These are phyloP conservation scores for Theristicus caerulescens DNA, from an alignment of 2,113 vertebrate genomes.

Conservation along the genomic window DNA sequence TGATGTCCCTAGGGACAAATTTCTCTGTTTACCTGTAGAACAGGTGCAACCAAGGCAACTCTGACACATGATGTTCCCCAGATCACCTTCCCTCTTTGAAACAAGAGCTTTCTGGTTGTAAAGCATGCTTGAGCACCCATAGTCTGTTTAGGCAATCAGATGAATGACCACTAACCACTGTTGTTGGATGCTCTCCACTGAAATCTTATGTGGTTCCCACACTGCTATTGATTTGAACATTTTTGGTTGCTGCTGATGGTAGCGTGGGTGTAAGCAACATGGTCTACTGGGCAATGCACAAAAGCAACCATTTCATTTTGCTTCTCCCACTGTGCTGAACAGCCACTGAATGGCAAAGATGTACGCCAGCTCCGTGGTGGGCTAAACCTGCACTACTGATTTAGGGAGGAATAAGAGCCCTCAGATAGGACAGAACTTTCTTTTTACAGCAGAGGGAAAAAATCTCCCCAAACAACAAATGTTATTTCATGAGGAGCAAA, in stretches of 20 bases:
- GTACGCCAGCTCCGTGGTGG: accelerated
- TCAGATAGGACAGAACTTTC: not conserved
- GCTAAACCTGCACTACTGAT: not conserved
- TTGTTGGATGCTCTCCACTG: not conserved
- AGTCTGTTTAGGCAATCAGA: not conserved
- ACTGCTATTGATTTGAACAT: not conserved
- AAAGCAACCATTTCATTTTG: not conserved
- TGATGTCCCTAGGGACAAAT: not conserved
- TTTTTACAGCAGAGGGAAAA: not conserved
- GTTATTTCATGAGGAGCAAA: not conserved
- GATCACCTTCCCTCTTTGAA: not conserved
- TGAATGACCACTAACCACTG: not conserved
- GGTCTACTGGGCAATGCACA: not conserved
- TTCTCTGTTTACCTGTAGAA: not conserved
- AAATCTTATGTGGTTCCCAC: not conserved
- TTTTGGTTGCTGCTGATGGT: not conserved
- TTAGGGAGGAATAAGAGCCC: not conserved
- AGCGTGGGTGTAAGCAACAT: not conserved
- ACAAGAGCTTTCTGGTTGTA: not conserved
- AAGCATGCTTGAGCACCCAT: not conserved
- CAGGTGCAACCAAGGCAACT: not conserved
- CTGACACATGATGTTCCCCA: not conserved
- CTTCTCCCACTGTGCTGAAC: not conserved
- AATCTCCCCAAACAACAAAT: not conserved
- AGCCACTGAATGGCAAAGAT: not conserved